Base-by-base conservation (phyloP, 2,113 vertebrate species). In the Anguilla japonica region DNA sequence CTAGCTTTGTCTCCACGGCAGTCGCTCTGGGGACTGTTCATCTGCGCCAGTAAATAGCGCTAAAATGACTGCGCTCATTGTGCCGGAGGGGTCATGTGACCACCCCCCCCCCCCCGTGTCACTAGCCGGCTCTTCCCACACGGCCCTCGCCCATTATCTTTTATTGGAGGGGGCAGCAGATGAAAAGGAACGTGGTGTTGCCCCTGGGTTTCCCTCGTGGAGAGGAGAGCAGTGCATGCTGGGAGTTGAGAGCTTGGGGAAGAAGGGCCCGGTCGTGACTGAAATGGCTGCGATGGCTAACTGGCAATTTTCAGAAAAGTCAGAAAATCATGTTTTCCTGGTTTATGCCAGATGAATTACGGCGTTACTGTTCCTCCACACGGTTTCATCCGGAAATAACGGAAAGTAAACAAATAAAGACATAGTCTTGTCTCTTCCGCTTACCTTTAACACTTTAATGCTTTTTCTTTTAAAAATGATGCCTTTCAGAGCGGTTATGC, bases 241-340 rank as follows among this genome's bases (percentile, higher is more conserved):
- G 89, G 83, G 89, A 89, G 78, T 78, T 83, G 1, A 82, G 87
- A 89, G 71, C 84, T 67, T 34, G 83, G 41, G 84, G 85, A 46
- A 46, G 41, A 80, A 83, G 84, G 34, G 81, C 18, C 41, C 67
- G 1, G 39, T 41, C 83, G 57, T 39, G 86, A 86, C 14, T 40
- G 83, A 88, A 86, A 88, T 90, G 83, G 87, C 85, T 83, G 57
- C 84, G 83, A 60, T 29, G 81, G 89, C 87, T 89, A 89, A 88
- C 89, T 82, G 84, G 87, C 83, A 91, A 90, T 90, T 87, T 90
- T 83, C 86, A 91, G 88, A 43, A 86, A 90, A 82, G 85, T 84
- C 87, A 84, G 87, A 90, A 87, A 93, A 92, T 93, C 90, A 93
- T 89, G 91, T 87, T 89, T 91, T 92, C 87, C 34, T 29, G 50